A percentile compares a stretch with the other conserved stretches of the same genome.
Evolutionary conservation across 1,140 invertebrate species (phyloP).

Genomic region (Periplaneta americana): DNA sequence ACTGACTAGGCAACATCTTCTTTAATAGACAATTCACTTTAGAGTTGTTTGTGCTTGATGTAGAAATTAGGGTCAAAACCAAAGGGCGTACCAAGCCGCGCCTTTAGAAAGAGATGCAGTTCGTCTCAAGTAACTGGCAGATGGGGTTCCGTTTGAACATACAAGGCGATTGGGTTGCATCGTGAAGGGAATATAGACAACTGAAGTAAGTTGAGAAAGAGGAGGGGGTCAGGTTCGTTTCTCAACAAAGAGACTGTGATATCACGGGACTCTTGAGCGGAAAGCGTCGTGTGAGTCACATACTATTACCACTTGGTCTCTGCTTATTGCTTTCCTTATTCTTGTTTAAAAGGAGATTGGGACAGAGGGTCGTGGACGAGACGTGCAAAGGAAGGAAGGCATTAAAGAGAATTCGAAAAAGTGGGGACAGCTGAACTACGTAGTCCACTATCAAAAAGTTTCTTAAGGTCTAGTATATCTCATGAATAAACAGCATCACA

Average conservation of each 20-base stretch:
- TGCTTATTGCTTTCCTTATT: background rate
- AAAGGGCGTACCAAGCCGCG: background rate
- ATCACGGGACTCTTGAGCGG: background rate
- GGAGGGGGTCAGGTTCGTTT: background rate
- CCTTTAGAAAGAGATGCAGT: background rate
- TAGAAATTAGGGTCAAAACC: background rate
- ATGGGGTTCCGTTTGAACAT: background rate
- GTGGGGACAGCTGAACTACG: too few species aligned
- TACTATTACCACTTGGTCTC: background rate
- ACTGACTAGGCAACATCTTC: background rate
- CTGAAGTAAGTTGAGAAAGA: background rate
- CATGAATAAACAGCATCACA: too few species aligned
- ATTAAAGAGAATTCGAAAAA: background rate
- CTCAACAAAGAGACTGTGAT: background rate
- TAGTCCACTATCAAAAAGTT: too few species aligned
- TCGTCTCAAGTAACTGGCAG: background rate
- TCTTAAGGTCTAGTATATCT: too few species aligned
- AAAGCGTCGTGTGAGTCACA: background rate
- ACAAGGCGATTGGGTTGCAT: background rate
- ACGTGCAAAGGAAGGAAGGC: background rate
- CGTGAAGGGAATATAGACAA: background rate
- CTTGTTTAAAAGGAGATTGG: background rate
- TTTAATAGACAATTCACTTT: background rate
- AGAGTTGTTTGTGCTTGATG: background rate
- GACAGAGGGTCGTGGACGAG: background rate